Evolutionary conservation across 2,113 vertebrate genomes (phyloP), one percentile per base, ranked within the genome.

Genomic region (Lasiurus borealis): DNA sequence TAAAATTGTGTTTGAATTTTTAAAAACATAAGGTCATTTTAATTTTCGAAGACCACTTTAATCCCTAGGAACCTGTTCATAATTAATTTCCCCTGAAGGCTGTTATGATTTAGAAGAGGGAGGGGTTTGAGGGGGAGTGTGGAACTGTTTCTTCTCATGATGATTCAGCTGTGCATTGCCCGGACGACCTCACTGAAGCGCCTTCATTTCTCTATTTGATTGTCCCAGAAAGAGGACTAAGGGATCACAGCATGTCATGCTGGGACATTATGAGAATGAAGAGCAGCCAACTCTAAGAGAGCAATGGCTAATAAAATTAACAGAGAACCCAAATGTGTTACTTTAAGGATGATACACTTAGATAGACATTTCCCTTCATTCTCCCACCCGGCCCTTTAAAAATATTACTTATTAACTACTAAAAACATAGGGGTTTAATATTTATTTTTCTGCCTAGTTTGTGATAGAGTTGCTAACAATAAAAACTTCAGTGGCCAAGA

Each of bases 121-220:
- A 80, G 34, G 11, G 29, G 36, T 95, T 36, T 25, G 14, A 44
- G 48, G 46, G 25, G n/a, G 80, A 85, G 59, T 72, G 81, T 68
- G 52, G 40, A 57, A 90, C 46, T 94, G 68, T 34, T 81, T 25
- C 23, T 97, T 90, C 91, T 89, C 75, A 36, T 85, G 88, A 93
- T 94, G 89, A 93, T 52, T 96, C 87, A 93, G 81, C 88, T 90
- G 76, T 50, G 46, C 44, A 93, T 66, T 62, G 69, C 94, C 59
- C 72, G 52, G 68, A 77, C 44, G 88, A 95, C 64, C 89, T 96
- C 71, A 71, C 48, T 76, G 31, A 62, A 80, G 57, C 6, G 48
- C 80, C 71, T 91, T 68, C 76, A 46, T 82, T 94, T 91, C 40
- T 75, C 75, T 75, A 23, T 57, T 57, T 81, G 50, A 31, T 69